A percentile compares a stretch with the other conserved stretches of the same genome.
Evolutionary conservation across 2,113 vertebrate species (phyloP).

Genomic region (Grammomys dolichurus): DNA sequence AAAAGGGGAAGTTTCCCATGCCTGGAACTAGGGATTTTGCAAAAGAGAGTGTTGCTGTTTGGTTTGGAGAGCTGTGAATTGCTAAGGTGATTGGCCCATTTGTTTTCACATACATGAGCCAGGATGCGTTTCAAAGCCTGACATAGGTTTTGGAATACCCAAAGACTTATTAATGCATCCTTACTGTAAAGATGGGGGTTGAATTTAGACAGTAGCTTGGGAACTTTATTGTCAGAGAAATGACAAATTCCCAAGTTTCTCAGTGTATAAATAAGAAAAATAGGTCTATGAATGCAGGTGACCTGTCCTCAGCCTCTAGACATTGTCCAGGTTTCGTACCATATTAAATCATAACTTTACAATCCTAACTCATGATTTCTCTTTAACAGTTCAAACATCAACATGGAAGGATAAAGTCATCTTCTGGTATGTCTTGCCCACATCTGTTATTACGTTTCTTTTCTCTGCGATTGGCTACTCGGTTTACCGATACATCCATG

Average conservation of each 20-base stretch:
- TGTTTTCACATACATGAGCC: background rate
- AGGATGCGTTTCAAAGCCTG: background rate
- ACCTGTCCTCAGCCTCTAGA: background rate
- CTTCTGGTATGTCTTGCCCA: slow-evolving; percentile 87
- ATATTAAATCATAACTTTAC: background rate
- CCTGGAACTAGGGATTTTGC: background rate
- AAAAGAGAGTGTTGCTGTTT: background rate
- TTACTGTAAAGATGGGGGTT: background rate
- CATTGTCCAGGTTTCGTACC: background rate
- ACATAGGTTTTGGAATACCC: background rate
- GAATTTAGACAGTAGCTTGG: background rate
- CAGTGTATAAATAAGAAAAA: background rate
- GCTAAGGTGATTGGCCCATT: background rate
- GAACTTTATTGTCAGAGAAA: background rate
- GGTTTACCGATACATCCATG: slow-evolving; percentile 87
- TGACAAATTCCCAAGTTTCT: slow-evolving; percentile 6
- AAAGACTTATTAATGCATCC: background rate
- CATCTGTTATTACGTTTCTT: slow-evolving; percentile 81
- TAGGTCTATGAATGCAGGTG: background rate
- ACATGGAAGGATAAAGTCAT: slow-evolving; percentile 78
- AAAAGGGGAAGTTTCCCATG: background rate
- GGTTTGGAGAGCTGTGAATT: background rate
- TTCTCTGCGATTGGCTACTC: slow-evolving; percentile 83
- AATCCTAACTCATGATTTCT: background rate
- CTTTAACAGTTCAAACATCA: slow-evolving; percentile 84